Base-by-base conservation (phyloP, 2,888 invertebrate species). In the Agonum fuliginosum region DNA sequence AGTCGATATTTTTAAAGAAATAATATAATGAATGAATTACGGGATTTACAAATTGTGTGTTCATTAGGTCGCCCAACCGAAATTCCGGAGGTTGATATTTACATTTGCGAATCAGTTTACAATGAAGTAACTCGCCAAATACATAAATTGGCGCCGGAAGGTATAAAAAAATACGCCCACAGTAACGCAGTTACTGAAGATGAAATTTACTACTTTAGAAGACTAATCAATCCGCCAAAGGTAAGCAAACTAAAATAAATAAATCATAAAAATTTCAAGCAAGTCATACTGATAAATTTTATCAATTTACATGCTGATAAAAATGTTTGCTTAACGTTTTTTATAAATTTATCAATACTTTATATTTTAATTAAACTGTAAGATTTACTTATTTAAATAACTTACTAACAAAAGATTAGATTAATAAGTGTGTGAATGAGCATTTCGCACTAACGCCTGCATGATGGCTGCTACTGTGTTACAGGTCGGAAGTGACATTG, bases 61-160 rank as follows among this genome's bases (percentile, higher is more conserved):
- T n/a, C n/a, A n/a, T n/a, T 37, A 77, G 77, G 54, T 69, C 77
- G 99, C 10, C 95, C 95, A 54, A 99, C 98, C 0, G 99, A 99
- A 89, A 93, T 98, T 79, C 89, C 93, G 0, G 99, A 99, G 87
- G 91, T 91, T 78, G 98, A 99, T 86, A 92, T 98, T 0, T 99
- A 91, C 85, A 93, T 99, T 54, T 98, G 97, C 85, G 97, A 97
- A 85, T 95, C 95, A 0, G 90, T 95, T 79, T 98, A 97, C 85
- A 96, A 97, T 85, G 97, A 98, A 87, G 91, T 93, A 24, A 95
- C 94, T 83, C 91, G 94, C 78, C 90, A 93, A 76, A 91, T 96
- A 67, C 90, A 93, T 80, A 92, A 95, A 83, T 88, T 95, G 14
- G 90, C 91, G 72, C 85, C 86, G 6, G 91, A 91, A 34, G 94